Evolutionary conservation across 2,113 vertebrate genomes (phyloP).

Genomic region (Pedionomus torquatus): DNA sequence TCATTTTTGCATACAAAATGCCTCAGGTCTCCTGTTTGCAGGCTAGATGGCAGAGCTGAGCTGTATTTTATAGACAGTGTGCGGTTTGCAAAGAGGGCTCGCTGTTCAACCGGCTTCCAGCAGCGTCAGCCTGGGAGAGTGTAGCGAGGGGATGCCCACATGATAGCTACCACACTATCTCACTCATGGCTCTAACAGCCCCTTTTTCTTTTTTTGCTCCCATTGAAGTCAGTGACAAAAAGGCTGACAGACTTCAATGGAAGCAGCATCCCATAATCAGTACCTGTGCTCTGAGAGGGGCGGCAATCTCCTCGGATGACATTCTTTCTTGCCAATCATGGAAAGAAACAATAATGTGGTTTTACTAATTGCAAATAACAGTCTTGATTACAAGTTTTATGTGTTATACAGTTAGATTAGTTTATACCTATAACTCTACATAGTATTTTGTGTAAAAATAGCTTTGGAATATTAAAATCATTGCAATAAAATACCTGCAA

Average conservation of each 20-base stretch:
- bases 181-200: fast-evolving
- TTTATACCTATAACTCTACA: constrained; percentile 82
- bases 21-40: neutral
- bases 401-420: constrained; percentile 77
- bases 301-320: constrained; percentile 47
- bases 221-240: neutral
- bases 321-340: constrained; percentile 73
- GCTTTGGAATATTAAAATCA: constrained; percentile 85
- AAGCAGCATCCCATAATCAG: neutral
- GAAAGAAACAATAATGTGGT: constrained; percentile 68
- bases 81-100: neutral
- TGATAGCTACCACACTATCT: fast-evolving
- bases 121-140: neutral
- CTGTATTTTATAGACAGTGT: fast-evolving
- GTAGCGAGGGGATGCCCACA: neutral
- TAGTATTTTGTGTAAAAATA: constrained; percentile 86
- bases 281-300: neutral
- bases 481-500: constrained; percentile 85
- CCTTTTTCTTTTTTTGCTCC: neutral
- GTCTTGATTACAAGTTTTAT: constrained; percentile 72
- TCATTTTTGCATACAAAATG: neutral
- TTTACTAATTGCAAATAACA: constrained; percentile 75
- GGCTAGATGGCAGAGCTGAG: constrained; percentile 47
- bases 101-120: neutral
- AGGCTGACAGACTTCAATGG: neutral